These are phyloP conservation scores for Hypsopygia costalis DNA, from an alignment of 2,888 invertebrate species.

Conservation along the genomic window DNA sequence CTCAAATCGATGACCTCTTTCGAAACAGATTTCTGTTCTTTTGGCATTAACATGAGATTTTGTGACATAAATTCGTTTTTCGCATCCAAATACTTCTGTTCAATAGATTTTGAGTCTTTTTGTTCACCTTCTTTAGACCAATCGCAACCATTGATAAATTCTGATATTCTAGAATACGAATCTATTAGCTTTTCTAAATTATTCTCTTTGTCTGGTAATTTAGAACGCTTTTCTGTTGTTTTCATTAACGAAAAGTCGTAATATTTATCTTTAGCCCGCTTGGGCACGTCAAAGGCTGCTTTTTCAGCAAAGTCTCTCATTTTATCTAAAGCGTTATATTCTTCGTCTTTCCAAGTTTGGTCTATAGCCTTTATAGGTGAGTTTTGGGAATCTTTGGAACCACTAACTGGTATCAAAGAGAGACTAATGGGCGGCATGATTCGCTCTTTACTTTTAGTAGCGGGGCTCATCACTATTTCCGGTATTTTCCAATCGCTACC, in stretches of 20 bases:
- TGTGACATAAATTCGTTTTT: conserved; percentile 75
- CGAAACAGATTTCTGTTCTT: conserved; percentile 51
- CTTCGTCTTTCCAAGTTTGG: conserved; percentile 57
- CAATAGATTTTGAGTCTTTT: conserved; percentile 57
- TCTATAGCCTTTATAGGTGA: conserved; percentile 56
- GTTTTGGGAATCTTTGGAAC: conserved; percentile 50
- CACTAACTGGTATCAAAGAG: conserved; percentile 66
- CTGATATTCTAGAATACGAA: conserved; percentile 69
- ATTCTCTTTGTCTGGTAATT: conserved; percentile 51
- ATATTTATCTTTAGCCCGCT: conserved; percentile 49
- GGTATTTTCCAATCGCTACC: conserved; percentile 62
- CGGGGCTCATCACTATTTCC: conserved; percentile 56
- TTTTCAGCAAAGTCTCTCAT: conserved; percentile 77
- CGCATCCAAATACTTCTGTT: conserved; percentile 68
- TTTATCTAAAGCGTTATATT: conserved; percentile 74
- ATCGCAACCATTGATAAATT: conserved; percentile 74
- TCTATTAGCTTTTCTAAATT: conserved; percentile 65
- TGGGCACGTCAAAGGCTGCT: conserved; percentile 68
- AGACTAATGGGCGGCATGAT: conserved; percentile 71
- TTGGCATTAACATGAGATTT: conserved; percentile 67
- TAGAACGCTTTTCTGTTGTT: conserved; percentile 36
- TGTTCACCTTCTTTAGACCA: conserved; percentile 64
- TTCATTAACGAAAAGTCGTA: conserved; percentile 51
- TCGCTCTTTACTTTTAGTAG: conserved; percentile 54
- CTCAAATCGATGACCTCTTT: conserved; percentile 68